Base-by-base conservation (phyloP, 2,888 invertebrate genomes). In the Neocrepidodera transversa region DNA sequence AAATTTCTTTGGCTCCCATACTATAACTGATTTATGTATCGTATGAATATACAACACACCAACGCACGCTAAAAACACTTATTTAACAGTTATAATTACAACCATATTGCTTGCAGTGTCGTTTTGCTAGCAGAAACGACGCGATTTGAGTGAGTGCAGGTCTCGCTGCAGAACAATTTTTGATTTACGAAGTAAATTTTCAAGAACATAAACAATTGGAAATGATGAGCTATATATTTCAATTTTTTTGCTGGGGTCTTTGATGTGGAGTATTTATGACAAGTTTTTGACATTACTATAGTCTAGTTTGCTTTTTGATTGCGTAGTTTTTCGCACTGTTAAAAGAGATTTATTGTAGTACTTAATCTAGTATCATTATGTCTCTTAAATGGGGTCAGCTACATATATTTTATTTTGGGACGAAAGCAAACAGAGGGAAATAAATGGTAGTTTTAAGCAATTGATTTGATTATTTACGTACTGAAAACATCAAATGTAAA, bases 61-160 rank as follows among this genome's bases (percentile, higher is more conserved):
- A 16, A 32, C 26, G 48, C 48, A 26, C 11, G 17, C 17, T 32
- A 18, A 48, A 48, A 26, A 48, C 11, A 26, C 35, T 48, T 48
- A 35, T 20, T 23, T 26, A 43, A 11, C 26, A 23, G 26, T 43
- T 23, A 48, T 48, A 32, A 47, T 47, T 47, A 47, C 47, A 47
- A 6, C 14, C 32, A 35, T 48, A 35, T 48, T 32, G 48, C 18
- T 45, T 23, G 42, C 8, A 45, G 45, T 45, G 45, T 45, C 45
- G 26, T 2, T 43, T 35, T 3, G 13, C 35, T 35, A 4, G 14
- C 35, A 35, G 35, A 35, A 28, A 28, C 28, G 5, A 14, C 13
- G 13, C 14, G 35, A 13, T 13, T 38, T 38, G 17, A 38, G 2
- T 38, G 38, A 17, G 38, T 32, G 11, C 32, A 11, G 32, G 32